Percentiles rank a stretch among this genome's conserved stretches.
Evolutionary conservation across 2,113 vertebrate species (phyloP).

Genomic region (Pogonocichla stellata): DNA sequence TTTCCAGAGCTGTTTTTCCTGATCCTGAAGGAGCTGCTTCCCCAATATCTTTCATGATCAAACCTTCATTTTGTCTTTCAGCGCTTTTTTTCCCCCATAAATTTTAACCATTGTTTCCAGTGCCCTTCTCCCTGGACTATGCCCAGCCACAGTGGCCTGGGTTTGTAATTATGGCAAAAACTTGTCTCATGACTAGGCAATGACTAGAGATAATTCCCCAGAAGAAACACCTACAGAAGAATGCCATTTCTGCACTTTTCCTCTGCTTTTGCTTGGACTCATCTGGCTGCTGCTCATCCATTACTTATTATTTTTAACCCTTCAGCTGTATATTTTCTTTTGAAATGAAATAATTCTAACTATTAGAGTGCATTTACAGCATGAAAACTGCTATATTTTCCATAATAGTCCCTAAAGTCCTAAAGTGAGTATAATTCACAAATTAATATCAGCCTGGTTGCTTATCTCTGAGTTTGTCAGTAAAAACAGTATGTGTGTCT

Average conservation of each 20-base stretch:
- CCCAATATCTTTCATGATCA: not conserved
- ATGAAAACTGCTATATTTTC: not conserved
- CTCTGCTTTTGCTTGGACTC: constrained; percentile 3
- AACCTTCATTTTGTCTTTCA: constrained; percentile 7
- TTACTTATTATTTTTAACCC: constrained; percentile 18
- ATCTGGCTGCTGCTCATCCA: constrained; percentile 1
- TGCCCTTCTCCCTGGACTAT: constrained; percentile 19
- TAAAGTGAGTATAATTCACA: not conserved
- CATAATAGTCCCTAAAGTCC: not conserved
- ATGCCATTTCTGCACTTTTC: constrained; percentile 44
- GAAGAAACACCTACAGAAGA: constrained; percentile 56
- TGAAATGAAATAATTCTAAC: not conserved
- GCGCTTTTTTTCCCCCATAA: not conserved
- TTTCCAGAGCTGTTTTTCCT: not conserved
- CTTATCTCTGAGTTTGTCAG: not conserved
- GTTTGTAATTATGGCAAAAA: constrained; percentile 48
- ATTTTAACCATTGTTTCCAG: constrained; percentile 27
- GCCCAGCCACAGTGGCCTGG: constrained; percentile 5
- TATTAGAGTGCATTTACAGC: not conserved
- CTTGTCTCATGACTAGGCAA: constrained; percentile 35
- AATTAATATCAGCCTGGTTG: not conserved
- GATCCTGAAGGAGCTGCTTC: not conserved
- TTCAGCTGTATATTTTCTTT: not conserved
- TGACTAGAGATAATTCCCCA: constrained; percentile 54
- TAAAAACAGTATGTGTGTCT: not conserved